These are phyloP conservation scores for Scrobipalpa costella DNA, from an alignment of 2,888 invertebrate species.

Conservation along the genomic window DNA sequence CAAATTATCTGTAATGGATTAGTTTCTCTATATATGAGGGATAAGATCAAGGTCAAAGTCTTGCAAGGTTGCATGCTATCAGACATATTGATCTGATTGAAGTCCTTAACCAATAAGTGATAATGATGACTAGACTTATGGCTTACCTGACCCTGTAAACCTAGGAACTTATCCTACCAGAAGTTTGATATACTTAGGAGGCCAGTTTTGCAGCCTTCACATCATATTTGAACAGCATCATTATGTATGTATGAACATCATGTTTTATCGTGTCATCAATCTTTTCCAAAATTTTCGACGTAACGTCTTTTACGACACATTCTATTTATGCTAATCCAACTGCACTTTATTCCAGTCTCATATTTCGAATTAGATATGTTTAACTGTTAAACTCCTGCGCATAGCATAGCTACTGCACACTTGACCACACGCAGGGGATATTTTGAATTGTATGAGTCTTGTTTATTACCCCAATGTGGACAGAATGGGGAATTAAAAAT, in stretches of 20 bases:
- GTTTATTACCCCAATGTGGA: slow-evolving; percentile 38
- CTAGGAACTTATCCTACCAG: too few relatives aligned
- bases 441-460: slow-evolving; percentile 39
- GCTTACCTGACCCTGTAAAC: too few relatives aligned
- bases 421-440: slow-evolving; percentile 70
- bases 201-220: too few relatives aligned
- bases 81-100: too few relatives aligned
- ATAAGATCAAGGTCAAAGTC: too few relatives aligned
- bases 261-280: neutral
- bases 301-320: neutral
- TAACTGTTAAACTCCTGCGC: slow-evolving; percentile 60
- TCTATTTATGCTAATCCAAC: slow-evolving; percentile 7
- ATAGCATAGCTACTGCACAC: slow-evolving; percentile 56
- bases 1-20: too few relatives aligned
- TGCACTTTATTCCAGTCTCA: slow-evolving; percentile 47
- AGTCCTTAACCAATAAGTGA: too few relatives aligned
- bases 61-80: too few relatives aligned
- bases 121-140: too few relatives aligned
- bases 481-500: slow-evolving; percentile 17
- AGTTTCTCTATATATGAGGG: too few relatives aligned
- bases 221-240: neutral
- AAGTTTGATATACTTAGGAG: too few relatives aligned
- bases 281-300: neutral
- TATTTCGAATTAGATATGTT: slow-evolving; percentile 65
- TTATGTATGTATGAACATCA: neutral